Conservation (phyloP, 2,888 invertebrate species). For the Himalopsyche kuldschensis region DNA sequence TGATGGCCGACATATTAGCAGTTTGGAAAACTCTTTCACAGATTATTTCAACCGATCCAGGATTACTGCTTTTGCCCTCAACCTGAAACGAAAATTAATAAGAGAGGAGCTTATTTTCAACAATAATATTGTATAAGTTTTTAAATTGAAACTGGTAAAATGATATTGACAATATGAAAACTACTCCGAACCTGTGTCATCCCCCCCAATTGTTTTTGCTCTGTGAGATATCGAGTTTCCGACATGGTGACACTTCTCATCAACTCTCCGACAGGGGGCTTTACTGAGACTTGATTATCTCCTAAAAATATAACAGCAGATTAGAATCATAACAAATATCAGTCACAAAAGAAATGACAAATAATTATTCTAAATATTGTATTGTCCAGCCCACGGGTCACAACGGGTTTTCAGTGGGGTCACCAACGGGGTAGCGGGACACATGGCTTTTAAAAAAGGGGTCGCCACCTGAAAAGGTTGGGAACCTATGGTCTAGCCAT, state of each 20-base stretch:
- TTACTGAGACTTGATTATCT: slow-evolving; percentile 66
- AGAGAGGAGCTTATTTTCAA: too few species aligned
- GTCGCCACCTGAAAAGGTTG: too few species aligned
- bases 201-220: slow-evolving; percentile 81
- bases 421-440: too few species aligned
- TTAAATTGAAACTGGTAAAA: background rate
- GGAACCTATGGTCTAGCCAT: too few species aligned
- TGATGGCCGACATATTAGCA: slow-evolving; percentile 76
- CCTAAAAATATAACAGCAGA: slow-evolving; percentile 46
- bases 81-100: slow-evolving; percentile 45
- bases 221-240: slow-evolving; percentile 68
- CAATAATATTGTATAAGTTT: background rate
- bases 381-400: too few species aligned
- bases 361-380: too few species aligned
- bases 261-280: slow-evolving; percentile 86
- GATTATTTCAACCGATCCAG: slow-evolving; percentile 56
- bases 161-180: background rate
- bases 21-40: slow-evolving; percentile 70
- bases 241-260: slow-evolving; percentile 78
- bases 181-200: slow-evolving; percentile 71
- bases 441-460: too few species aligned
- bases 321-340: background rate
- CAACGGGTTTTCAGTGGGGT: too few species aligned
- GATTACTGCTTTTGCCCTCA: slow-evolving; percentile 51
- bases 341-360: too few species aligned